Percentiles rank a stretch among this genome's conserved stretches.
phyloP scores from a whole-genome alignment of 2,888 invertebrate genomes.

The Neria commutata region DNA sequence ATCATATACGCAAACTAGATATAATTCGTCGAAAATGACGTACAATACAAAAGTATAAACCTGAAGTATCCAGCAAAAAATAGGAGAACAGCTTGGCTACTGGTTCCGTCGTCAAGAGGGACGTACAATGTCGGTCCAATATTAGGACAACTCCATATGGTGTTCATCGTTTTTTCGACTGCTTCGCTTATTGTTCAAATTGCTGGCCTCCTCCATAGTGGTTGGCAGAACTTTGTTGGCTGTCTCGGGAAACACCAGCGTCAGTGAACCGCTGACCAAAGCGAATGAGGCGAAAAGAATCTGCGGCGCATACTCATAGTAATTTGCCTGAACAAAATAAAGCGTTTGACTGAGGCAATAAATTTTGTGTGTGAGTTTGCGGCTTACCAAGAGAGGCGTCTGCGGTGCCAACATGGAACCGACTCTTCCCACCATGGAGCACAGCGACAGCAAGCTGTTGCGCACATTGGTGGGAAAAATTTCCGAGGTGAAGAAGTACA shows the following conservation, averaged over 20 bases:
- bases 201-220: slow-evolving; percentile 66
- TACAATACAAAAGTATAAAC: too few relatives aligned
- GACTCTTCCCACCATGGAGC: slow-evolving; percentile 72
- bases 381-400: slow-evolving; percentile 66
- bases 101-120: too few relatives aligned
- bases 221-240: slow-evolving; percentile 68
- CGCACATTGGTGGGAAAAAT: slow-evolving; percentile 73
- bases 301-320: slow-evolving; percentile 64
- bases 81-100: too few relatives aligned
- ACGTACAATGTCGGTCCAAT: too few relatives aligned
- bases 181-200: slow-evolving; percentile 30
- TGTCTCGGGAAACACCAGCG: slow-evolving; percentile 70
- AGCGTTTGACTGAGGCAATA: neutral
- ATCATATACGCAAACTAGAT: too few relatives aligned
- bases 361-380: too few relatives aligned
- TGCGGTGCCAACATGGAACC: slow-evolving; percentile 76
- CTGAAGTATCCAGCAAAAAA: too few relatives aligned
- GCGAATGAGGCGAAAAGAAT: slow-evolving; percentile 68
- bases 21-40: too few relatives aligned
- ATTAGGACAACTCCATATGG: neutral
- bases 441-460: slow-evolving; percentile 70
- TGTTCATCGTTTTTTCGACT: neutral
- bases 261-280: slow-evolving; percentile 65
- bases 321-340: slow-evolving; percentile 40
- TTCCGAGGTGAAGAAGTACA: slow-evolving; percentile 74